phyloP scores from a whole-genome alignment of 2,797 vertebrate species.

The Platyrinchus mystaceus region DNA sequence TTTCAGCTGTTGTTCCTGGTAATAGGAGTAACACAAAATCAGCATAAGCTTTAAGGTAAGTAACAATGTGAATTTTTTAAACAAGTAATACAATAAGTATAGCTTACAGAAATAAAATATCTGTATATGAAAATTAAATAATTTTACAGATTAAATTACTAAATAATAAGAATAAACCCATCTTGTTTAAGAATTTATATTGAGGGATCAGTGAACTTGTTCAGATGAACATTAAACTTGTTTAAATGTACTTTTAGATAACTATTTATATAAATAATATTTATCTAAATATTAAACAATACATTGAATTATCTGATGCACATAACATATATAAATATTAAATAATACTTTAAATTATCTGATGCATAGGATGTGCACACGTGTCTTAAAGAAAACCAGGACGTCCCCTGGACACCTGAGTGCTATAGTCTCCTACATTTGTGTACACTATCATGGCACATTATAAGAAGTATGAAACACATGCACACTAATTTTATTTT shows the following conservation, averaged over 20 bases:
- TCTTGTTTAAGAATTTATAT: background rate
- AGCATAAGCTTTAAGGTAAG: background rate
- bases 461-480: background rate
- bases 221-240: background rate
- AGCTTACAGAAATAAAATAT: background rate
- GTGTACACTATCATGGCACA: accelerated
- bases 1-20: background rate
- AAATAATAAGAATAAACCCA: background rate
- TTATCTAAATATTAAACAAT: background rate
- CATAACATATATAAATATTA: too few species aligned
- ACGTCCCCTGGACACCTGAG: background rate
- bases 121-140: background rate
- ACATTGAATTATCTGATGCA: background rate
- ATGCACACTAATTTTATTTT: background rate
- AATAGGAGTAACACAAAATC: background rate
- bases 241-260: background rate
- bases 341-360: background rate
- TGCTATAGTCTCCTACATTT: background rate
- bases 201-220: background rate
- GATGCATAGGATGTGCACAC: background rate
- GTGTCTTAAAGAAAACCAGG: background rate
- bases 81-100: background rate
- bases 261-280: background rate
- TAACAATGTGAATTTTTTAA: background rate
- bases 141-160: background rate